Base-by-base conservation (phyloP, 2,113 vertebrate species). In the Malurus melanocephalus region DNA sequence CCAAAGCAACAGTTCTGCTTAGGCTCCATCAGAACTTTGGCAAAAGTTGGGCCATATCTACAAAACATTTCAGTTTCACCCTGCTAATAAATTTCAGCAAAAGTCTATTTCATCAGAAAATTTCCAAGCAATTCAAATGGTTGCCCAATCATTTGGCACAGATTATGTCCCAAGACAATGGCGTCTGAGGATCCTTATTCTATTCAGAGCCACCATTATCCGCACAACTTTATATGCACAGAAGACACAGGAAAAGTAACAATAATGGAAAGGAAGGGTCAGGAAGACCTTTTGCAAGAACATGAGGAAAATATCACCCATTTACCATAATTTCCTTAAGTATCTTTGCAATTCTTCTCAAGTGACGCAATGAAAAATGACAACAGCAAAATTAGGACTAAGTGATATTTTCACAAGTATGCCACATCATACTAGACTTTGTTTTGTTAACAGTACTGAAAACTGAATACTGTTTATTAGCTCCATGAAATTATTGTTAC, bases 101-200 rank as follows among this genome's bases (percentile, higher is more conserved):
- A 92, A 92, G 21, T 53, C 55, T 91, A 81, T 89, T 92, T 91
- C 67, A 94, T 87, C 79, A 92, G 79, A 92, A 93, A 87, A 68
- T 82, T 79, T 66, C 79, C 38, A 91, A 91, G 81, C 59, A 91
- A 82, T 76, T 87, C 9, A 4, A 78, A 80, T 7, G 5, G 23
- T 90, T 93, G 71, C 79, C 71, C 33, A 91, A 87, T 22, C 69
- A 40, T 81, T 85, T 89, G 78, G 79, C 66, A 89, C 60, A 79
- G 71, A 69, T 65, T 56, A 38, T 32, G 38, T 80, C 23, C 71
- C 5, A 10, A 82, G 33, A 38, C 61, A 73, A 35, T 53, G 38
- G 24, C 38, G 85, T 80, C 32, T 75, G 8, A 89, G 52, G 26
- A 67, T 74, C 43, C 26, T 85, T 23, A 80, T 42, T 65, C 51